Evolutionary conservation across 2,113 vertebrate species (phyloP).

Genomic region (Halichoerus grypus): DNA sequence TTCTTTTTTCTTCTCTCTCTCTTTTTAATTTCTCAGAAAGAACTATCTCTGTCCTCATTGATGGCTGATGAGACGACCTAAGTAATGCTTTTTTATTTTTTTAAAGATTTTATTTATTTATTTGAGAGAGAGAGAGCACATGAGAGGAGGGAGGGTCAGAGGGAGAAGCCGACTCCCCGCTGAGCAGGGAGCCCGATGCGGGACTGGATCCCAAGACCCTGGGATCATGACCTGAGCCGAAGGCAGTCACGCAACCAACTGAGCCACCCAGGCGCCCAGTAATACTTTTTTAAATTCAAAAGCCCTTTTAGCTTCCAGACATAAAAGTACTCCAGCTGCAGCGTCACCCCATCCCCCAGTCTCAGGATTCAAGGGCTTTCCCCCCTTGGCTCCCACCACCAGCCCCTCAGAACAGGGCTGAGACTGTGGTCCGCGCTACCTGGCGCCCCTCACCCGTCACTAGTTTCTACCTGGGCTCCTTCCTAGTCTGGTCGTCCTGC

Average conservation of each 20-base stretch:
- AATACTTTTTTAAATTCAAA: conserved; percentile 55
- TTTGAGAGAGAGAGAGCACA: too few relatives aligned
- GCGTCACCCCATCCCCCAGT: conserved; percentile 54
- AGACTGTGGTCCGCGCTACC: neutral
- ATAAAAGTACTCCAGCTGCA: conserved; percentile 65
- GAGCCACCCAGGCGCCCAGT: too few relatives aligned
- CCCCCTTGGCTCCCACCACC: neutral
- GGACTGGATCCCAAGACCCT: too few relatives aligned
- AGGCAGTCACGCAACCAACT: too few relatives aligned
- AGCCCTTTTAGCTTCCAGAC: conserved; percentile 58
- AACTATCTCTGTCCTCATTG: conserved; percentile 39
- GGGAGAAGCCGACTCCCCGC: too few relatives aligned
- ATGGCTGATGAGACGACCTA: conserved; percentile 7
- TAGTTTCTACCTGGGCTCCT: conserved; percentile 39
- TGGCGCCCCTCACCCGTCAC: neutral
- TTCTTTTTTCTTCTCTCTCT: neutral
- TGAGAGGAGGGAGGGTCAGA: too few relatives aligned
- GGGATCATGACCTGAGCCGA: too few relatives aligned
- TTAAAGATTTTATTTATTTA: too few relatives aligned
- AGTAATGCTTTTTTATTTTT: neutral
- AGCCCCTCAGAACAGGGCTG: neutral
- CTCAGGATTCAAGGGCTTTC: neutral
- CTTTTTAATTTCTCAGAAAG: neutral
- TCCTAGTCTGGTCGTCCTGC: neutral
- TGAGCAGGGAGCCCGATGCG: too few relatives aligned